A percentile compares a stretch with the other conserved stretches of the same genome.
phyloP scores from a whole-genome alignment of 2,797 vertebrate genomes.

The Anisognathus igniventris region DNA sequence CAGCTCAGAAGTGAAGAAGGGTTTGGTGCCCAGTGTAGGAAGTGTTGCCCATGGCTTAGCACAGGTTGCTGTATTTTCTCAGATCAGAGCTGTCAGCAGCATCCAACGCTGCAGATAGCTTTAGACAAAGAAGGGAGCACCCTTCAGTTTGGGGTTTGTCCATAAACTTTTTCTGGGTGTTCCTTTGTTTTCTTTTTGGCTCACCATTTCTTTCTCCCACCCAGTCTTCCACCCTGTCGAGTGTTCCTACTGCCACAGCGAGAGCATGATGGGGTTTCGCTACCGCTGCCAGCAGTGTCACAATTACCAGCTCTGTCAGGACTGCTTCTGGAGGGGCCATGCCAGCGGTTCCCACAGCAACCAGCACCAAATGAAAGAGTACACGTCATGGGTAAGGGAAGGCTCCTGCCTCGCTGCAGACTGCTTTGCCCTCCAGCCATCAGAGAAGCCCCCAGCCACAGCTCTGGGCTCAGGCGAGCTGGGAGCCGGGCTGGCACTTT shows the following conservation, averaged over 20 bases:
- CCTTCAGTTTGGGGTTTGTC: background rate
- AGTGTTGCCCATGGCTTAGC: background rate
- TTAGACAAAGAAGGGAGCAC: background rate
- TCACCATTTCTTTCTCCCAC: background rate
- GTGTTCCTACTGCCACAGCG: constrained; percentile 97
- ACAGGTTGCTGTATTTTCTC: background rate
- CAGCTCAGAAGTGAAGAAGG: background rate
- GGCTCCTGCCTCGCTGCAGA: background rate
- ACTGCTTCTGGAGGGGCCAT: constrained; percentile 99
- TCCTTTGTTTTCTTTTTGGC: background rate
- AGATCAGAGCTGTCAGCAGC: background rate
- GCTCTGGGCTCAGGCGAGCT: background rate
- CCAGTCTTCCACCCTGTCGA: constrained; percentile 98
- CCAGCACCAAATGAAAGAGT: constrained; percentile 99
- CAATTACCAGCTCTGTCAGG: constrained; percentile 99
- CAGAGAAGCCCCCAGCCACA: background rate
- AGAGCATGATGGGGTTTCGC: constrained; percentile 99
- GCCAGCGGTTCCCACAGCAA: constrained; percentile 98
- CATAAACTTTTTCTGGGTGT: background rate
- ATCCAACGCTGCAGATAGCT: background rate
- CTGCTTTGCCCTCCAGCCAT: constrained; percentile 18
- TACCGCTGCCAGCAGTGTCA: constrained; percentile 99
- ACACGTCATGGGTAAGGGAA: constrained; percentile 95
- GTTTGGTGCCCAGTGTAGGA: background rate
- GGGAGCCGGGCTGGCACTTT: background rate